A percentile compares a stretch with the other conserved stretches of the same genome.
Conservation (phyloP, 2,113 vertebrate species). For the Turdus rufiventris region DNA sequence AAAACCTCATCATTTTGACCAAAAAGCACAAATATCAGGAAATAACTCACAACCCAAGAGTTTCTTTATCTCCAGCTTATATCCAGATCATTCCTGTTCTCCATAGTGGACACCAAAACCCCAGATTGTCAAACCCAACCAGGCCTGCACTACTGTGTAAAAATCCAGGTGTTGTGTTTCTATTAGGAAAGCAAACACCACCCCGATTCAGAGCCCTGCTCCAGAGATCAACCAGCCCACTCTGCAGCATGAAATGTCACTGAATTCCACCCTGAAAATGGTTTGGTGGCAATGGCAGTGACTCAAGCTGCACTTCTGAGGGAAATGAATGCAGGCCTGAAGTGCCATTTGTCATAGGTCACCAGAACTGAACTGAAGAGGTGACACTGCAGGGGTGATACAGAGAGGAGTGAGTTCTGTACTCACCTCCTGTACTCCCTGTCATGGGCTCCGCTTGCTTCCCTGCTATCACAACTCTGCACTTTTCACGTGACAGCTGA, state of each 20-base stretch:
- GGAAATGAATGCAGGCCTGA: not conserved
- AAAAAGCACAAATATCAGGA: not conserved
- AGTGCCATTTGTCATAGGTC: not conserved
- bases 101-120: not conserved
- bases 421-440: not conserved
- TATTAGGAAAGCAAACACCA: not conserved
- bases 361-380: not conserved
- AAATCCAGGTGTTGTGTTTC: not conserved
- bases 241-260: not conserved
- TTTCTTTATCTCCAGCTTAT: not conserved
- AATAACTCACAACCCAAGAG: not conserved
- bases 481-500: not conserved
- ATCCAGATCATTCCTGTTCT: not conserved
- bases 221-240: not conserved
- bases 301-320: not conserved
- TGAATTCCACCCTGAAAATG: not conserved
- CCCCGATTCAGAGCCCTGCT: not conserved
- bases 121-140: not conserved
- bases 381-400: not conserved
- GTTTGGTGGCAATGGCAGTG: not conserved
- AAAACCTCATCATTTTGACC: not conserved
- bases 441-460: not conserved
- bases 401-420: not conserved
- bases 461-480: not conserved
- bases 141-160: fast-evolving